Base-by-base conservation (phyloP, 2,113 vertebrate species). In the Hirundichthys speculiger region DNA sequence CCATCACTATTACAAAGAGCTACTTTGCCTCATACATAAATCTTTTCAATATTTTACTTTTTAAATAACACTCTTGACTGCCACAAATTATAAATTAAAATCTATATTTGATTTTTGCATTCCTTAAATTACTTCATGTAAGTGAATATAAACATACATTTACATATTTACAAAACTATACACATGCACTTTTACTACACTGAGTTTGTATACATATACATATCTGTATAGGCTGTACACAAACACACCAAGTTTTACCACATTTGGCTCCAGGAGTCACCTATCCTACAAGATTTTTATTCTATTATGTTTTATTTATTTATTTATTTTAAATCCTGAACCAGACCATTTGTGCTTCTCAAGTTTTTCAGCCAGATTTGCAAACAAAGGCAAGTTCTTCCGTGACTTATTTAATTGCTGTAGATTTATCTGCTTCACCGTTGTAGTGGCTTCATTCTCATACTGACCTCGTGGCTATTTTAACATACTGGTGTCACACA, bases 21-120 rank as follows among this genome's bases (percentile, higher is more conserved):
- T 88, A 86, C 80, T 64, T 74, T 88, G 80, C 76, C 62, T 80
- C 80, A 60, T 83, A 90, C 82, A 84, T 89, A 86, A 78, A 85
- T 79, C 84, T 90, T 86, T 75, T 88, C 75, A 72, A 84, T 86
- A 86, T 78, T 85, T 65, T 16, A 83, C 52, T 89, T 83, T 88
- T 88, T 90, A 92, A 91, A 92, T 91, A 90, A 90, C 84, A 87
- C 85, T 82, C 84, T 87, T 51, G 52, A 79, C 86, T 86, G 86
- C 85, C 88, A 89, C 88, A 85, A 83, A 77, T 83, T 90, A 90
- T 90, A 93, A 93, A 91, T 93, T 89, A 92, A 88, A 90, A 86
- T 90, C 83, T 90, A 89, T 90, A 86, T 79, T 89, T 79, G 85
- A 91, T 88, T 88, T 86, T 81, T 83, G 84, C 90, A 91, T 90